Base-by-base conservation (phyloP, 2,888 invertebrate species). In the Elegia similella region DNA sequence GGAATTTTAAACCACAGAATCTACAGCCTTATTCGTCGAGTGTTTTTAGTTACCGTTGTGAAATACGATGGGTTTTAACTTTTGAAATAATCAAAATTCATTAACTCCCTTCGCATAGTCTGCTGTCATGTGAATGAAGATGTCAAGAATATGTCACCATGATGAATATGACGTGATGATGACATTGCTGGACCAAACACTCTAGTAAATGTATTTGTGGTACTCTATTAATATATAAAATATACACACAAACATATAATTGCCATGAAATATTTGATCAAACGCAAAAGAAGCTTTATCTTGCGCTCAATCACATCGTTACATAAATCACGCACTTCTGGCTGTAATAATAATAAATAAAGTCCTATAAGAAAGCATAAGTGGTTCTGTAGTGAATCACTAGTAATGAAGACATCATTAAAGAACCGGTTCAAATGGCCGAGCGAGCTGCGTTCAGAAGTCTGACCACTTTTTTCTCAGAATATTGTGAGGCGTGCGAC, bases 371-470 rank as follows among this genome's bases (percentile, higher is more conserved):
- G 66, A 64, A 58, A 64, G 65, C 68, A 72, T 71, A 70, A 76
- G 69, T 73, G 68, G 74, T 74, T 69, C 63, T 69, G 75, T 71
- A 71, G 75, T 84, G 86, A 85, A 84, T 86, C 84, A 82, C 70
- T 64, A 68, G 78, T 86, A 86, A 89, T 89, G 85, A 89, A 89
- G 88, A 86, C 87, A 88, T 88, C 80, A 82, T 84, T 80, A 79
- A 66, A 59, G 68, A 87, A 88, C 90, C 86, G 88, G 90, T 88
- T 84, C 66, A 65, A 62, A 73, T 75, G 71, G 68, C 72, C 67
- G 74, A 70, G 66, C 77, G 67, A 64, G 72, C 67, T 72, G 68
- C 67, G 64, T 61, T 69, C 63, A 71, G 70, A 70, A 62, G 63
- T 63, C 65, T 65, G 63, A 67, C 68, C 64, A 68, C 67, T 67